Evolutionary conservation across 2,113 vertebrate genomes (phyloP).

Genomic region (Oreocharis arfaki): DNA sequence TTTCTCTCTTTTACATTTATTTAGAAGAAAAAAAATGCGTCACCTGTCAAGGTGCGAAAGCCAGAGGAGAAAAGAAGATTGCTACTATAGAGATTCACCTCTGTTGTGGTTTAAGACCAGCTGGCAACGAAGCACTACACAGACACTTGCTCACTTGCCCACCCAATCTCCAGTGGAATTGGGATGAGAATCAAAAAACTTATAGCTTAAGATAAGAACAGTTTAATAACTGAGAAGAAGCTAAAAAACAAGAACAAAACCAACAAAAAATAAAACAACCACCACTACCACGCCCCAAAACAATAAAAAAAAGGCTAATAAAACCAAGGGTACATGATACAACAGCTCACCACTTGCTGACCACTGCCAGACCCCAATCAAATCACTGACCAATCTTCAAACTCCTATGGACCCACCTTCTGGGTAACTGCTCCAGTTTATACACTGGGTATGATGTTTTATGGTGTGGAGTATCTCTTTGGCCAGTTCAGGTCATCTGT

Average conservation of each 20-base stretch:
- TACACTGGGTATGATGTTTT: too few species aligned
- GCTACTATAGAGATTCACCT: background rate
- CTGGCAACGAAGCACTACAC: background rate
- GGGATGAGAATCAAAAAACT: background rate
- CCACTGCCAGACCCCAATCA: background rate
- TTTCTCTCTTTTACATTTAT: background rate
- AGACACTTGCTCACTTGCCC: background rate
- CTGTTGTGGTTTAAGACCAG: background rate
- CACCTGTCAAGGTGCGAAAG: background rate
- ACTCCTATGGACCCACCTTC: rapidly evolving
- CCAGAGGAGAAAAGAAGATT: background rate
- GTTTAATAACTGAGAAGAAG: background rate
- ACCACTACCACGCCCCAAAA: background rate
- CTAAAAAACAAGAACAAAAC: background rate
- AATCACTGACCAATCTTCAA: too few species aligned
- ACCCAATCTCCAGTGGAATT: background rate
- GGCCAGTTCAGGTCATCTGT: background rate
- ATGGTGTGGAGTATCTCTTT: background rate
- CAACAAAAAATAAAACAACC: background rate
- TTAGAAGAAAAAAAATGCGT: background rate
- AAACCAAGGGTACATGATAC: background rate
- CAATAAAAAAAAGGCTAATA: rapidly evolving
- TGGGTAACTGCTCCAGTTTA: background rate
- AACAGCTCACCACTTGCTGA: background rate
- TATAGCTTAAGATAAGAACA: background rate